Evolutionary conservation across 2,888 invertebrate genomes (phyloP).

Genomic region (Galerucella pusilla): DNA sequence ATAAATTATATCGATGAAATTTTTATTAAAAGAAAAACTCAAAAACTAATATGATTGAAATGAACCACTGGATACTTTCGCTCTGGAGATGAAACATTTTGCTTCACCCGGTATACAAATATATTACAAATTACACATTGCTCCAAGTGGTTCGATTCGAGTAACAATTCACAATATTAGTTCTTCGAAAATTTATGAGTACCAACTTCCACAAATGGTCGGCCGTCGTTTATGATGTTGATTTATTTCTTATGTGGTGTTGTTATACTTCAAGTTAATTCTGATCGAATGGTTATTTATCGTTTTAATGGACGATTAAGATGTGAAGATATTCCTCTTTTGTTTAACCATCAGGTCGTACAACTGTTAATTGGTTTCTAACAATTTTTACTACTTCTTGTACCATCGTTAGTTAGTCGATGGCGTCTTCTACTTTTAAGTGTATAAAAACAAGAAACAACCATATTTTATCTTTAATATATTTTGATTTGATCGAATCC

Average conservation of each 20-base stretch:
- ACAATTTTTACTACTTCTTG: slow-evolving; percentile 6
- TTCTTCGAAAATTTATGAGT: slow-evolving; percentile 40
- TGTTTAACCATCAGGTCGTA: slow-evolving; percentile 11
- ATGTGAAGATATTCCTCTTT: slow-evolving; percentile 18
- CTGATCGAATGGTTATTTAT: slow-evolving; percentile 20
- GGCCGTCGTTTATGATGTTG: slow-evolving; percentile 33
- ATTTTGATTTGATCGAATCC: neutral
- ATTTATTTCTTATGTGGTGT: slow-evolving; percentile 16
- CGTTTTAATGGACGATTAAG: slow-evolving; percentile 17
- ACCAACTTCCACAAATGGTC: slow-evolving; percentile 34
- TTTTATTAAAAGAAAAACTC: no score
- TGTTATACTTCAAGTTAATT: slow-evolving; percentile 18
- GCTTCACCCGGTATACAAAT: neutral
- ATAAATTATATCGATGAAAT: no score
- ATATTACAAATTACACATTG: neutral
- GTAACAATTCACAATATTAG: slow-evolving; percentile 22
- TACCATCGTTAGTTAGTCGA: neutral
- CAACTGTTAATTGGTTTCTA: slow-evolving; percentile 15
- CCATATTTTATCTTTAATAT: neutral
- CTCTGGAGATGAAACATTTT: neutral
- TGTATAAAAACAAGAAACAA: neutral
- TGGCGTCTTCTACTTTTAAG: neutral
- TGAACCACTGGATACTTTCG: no score
- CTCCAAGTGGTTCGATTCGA: slow-evolving; percentile 9
- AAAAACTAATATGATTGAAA: no score